Evolutionary conservation across 2,888 invertebrate species (phyloP).

Genomic region (Cyrtodaria siliqua): DNA sequence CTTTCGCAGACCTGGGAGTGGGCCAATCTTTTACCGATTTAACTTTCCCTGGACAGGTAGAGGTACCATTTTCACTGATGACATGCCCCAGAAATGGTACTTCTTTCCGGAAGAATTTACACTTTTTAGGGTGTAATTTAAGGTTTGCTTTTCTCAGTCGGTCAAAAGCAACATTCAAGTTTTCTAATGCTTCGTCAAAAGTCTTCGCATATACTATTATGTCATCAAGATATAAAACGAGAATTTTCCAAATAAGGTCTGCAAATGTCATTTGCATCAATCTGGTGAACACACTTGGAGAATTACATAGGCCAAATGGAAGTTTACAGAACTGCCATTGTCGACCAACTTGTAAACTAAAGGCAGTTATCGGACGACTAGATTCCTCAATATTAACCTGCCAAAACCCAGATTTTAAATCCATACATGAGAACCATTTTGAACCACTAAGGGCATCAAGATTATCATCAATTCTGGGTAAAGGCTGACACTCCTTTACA

Average conservation of each 20-base stretch:
- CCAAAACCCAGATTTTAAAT: slow-evolving; percentile 51
- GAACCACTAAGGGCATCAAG: slow-evolving; percentile 28
- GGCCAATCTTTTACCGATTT: not conserved
- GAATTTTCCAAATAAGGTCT: slow-evolving; percentile 18
- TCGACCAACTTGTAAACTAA: slow-evolving; percentile 32
- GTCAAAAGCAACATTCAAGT: not conserved
- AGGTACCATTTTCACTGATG: not conserved
- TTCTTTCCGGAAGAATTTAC: slow-evolving; percentile 3
- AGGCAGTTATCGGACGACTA: slow-evolving; percentile 37
- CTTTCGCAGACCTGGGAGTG: not conserved
- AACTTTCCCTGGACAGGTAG: not conserved
- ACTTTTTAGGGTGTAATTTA: not conserved
- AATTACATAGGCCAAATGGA: slow-evolving; percentile 57
- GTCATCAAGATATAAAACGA: not conserved
- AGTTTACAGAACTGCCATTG: slow-evolving; percentile 48
- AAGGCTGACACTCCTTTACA: slow-evolving; percentile 55
- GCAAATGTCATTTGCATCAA: slow-evolving; percentile 48
- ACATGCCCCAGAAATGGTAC: not conserved
- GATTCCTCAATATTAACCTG: slow-evolving; percentile 32
- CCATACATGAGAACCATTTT: slow-evolving; percentile 43
- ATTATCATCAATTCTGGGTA: slow-evolving; percentile 65
- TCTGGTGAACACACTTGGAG: slow-evolving; percentile 40
- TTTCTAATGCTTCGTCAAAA: not conserved
- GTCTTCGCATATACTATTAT: not conserved
- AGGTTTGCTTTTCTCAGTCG: not conserved